Evolutionary conservation across 2,113 vertebrate species (phyloP).

Genomic region (Ciconia maguari): DNA sequence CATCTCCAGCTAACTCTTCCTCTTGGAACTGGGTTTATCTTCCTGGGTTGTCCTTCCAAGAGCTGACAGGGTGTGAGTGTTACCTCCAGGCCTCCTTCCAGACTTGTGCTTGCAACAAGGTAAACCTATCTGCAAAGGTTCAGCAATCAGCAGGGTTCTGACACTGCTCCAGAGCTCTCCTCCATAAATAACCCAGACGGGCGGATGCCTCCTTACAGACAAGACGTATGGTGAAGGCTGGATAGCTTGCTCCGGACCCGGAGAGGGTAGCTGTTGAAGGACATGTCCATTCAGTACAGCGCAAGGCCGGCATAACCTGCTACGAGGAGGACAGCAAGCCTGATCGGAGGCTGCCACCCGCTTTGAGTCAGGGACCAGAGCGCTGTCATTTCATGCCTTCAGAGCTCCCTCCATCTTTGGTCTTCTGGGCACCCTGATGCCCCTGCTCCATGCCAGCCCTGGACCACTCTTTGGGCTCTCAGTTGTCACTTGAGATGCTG

Average conservation of each 20-base stretch:
- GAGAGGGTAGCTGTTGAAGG: background rate
- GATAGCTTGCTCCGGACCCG: background rate
- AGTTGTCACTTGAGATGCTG: background rate
- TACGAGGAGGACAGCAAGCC: background rate
- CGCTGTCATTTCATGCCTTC: background rate
- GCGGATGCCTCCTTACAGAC: background rate
- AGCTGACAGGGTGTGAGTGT: background rate
- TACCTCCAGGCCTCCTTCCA: background rate
- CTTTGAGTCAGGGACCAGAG: background rate
- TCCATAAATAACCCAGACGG: background rate
- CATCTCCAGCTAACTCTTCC: background rate
- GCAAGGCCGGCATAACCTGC: rapidly evolving
- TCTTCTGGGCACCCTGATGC: background rate
- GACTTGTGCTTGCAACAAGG: background rate
- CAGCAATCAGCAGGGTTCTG: background rate
- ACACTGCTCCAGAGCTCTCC: background rate
- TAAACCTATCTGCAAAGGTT: background rate
- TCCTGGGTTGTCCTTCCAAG: background rate
- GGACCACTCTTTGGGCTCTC: background rate
- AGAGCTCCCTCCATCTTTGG: background rate
- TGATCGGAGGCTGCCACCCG: background rate
- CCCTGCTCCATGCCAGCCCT: background rate
- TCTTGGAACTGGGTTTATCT: background rate
- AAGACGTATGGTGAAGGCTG: background rate
- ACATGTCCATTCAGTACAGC: background rate